Base-by-base conservation (phyloP, 1,140 invertebrate genomes). In the Aphelinus atriplicis region DNA sequence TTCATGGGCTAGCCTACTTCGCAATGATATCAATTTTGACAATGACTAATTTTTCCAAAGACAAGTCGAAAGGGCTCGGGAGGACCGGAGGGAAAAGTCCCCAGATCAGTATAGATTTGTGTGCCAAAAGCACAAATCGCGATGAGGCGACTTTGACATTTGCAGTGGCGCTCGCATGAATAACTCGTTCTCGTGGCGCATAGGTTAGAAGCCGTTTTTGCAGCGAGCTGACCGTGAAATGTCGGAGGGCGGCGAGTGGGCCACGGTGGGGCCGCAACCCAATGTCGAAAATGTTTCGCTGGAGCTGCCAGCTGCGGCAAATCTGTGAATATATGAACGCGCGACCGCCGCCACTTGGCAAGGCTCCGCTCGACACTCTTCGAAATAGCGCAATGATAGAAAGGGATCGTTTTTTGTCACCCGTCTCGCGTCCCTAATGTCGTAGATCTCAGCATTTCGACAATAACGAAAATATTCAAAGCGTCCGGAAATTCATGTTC, bases 251-350 rank as follows among this genome's bases (percentile, higher is more conserved):
- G 53, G 64, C 42, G 50, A 66, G 53, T n/a, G 46, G n/a, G 51
- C 3, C 10, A 68, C 42, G 43, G 53, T 48, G 67, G 58, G 65
- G 53, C 26, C 26, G 26, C 7, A 7, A 2, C 7, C 53, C 74
- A 76, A 76, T 76, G 74, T 76, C 74, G 71, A 76, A 76, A 76
- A 53, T 71, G 74, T 76, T 67, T 70, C 73, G 55, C 47, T 55
- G 66, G 48, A 46, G 65, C 9, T 61, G 48, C 45, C 7, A 51
- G 46, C 56, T 51, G 5, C 42, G 9, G 51, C 26, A 26, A 1
- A 26, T 26, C 67, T 46, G 7, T 51, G 67, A 48, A 69, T 10
- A 50, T 45, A 64, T 26, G 62, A 48, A 66, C 48, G 26, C 42
- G 64, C 61, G 55, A n/a, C 26, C 57, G 67, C 67, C 26, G 26